Evolutionary conservation across 2,888 invertebrate genomes (phyloP).

Genomic region (Tinea semifulvella): DNA sequence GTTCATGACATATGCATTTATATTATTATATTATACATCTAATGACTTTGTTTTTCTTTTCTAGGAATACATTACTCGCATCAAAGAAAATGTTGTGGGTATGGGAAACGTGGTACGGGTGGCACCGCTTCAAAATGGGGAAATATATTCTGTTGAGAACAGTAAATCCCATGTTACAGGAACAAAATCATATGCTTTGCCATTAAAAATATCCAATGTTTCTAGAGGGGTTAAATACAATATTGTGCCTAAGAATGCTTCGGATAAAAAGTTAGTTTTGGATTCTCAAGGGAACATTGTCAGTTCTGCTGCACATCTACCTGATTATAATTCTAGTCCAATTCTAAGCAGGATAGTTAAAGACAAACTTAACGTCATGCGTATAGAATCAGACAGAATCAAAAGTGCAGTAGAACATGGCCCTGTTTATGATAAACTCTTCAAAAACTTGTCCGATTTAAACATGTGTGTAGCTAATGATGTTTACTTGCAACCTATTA

Average conservation of each 20-base stretch:
- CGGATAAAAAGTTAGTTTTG: constrained; percentile 57
- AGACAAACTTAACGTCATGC: constrained; percentile 60
- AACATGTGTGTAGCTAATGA: constrained; percentile 61
- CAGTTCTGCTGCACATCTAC: constrained; percentile 56
- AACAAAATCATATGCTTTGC: constrained; percentile 56
- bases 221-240: constrained; percentile 57
- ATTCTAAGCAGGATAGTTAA: constrained; percentile 56
- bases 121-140: constrained; percentile 57
- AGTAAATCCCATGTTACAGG: constrained; percentile 43
- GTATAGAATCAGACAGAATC: constrained; percentile 63
- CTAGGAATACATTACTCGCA: constrained; percentile 61
- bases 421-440: constrained; percentile 66
- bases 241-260: constrained; percentile 57
- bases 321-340: constrained; percentile 56
- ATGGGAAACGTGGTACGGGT: constrained; percentile 77
- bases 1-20: no score
- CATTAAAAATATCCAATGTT: constrained; percentile 56
- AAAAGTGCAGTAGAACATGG: constrained; percentile 69
- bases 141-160: constrained; percentile 50
- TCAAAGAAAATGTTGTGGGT: constrained; percentile 77
- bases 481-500: constrained; percentile 63
- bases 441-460: constrained; percentile 60
- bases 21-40: no score
- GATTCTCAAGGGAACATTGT: constrained; percentile 59
- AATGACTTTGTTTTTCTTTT: constrained; percentile 19